Percentiles rank a stretch among this genome's conserved stretches.
These are phyloP conservation scores for Drosophila kepulauana DNA, from an alignment of 1,140 invertebrate species.

Conservation along the genomic window DNA sequence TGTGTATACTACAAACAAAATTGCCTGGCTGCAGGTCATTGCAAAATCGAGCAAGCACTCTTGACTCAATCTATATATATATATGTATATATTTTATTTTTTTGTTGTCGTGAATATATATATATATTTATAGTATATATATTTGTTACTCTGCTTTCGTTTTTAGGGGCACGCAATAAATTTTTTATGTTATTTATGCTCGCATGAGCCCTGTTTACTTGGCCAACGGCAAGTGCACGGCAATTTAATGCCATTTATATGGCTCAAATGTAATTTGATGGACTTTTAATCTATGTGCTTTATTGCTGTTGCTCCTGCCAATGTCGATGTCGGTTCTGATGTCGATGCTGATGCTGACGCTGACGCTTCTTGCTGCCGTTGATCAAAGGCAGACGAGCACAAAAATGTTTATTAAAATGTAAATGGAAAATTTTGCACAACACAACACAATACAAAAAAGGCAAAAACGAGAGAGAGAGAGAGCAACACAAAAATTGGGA, in stretches of 20 bases:
- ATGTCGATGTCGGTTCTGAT: not conserved
- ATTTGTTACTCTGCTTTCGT: slow-evolving; percentile 27
- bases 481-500: slow-evolving; percentile 21
- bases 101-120: slow-evolving; percentile 8
- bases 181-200: slow-evolving; percentile 61
- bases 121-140: slow-evolving; percentile 11
- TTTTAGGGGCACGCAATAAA: slow-evolving; percentile 54
- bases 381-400: slow-evolving; percentile 62
- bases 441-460: not conserved
- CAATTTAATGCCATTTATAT: slow-evolving; percentile 68
- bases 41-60: slow-evolving; percentile 29
- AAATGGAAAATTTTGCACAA: slow-evolving; percentile 36
- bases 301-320: slow-evolving; percentile 24
- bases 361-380: slow-evolving; percentile 14
- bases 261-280: slow-evolving; percentile 72
- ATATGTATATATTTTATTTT: slow-evolving; percentile 17
- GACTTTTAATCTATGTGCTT: slow-evolving; percentile 80
- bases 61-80: slow-evolving; percentile 11
- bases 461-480: too few relatives aligned
- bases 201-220: slow-evolving; percentile 46
- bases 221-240: slow-evolving; percentile 49
- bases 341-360: not conserved
- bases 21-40: slow-evolving; percentile 27
- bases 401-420: slow-evolving; percentile 70
- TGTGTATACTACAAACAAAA: not conserved